Evolutionary conservation across 2,797 vertebrate species (phyloP).

Genomic region (Microcaecilia unicolor): DNA sequence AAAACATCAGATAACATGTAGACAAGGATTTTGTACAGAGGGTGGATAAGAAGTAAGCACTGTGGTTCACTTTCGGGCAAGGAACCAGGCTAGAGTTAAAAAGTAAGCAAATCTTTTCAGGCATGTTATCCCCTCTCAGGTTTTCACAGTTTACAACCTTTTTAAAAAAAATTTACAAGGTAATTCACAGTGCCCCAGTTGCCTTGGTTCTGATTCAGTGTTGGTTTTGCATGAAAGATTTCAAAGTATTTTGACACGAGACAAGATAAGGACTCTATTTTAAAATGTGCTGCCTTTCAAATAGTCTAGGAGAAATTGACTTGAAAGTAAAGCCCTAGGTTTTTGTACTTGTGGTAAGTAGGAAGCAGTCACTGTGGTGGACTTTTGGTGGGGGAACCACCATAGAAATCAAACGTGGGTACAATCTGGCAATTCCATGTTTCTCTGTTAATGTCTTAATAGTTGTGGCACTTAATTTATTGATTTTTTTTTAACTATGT

Average conservation of each 20-base stretch:
- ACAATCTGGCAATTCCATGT: not conserved
- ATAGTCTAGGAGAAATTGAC: not conserved
- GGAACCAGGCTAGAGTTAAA: slow-evolving; percentile 28
- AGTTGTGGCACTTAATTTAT: not conserved
- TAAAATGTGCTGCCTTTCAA: not conserved
- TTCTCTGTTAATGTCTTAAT: not conserved
- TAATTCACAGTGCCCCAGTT: too few species aligned
- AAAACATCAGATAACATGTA: too few species aligned
- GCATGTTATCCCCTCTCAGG: too few species aligned
- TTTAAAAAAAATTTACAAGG: too few species aligned
- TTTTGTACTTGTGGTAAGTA: slow-evolving; percentile 4
- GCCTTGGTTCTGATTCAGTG: too few species aligned
- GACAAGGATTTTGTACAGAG: slow-evolving; percentile 8
- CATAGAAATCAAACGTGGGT: slow-evolving; percentile 31
- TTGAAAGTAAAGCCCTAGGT: not conserved
- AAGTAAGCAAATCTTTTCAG: slow-evolving; percentile 22
- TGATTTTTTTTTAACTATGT: too few species aligned
- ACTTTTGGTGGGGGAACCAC: slow-evolving; percentile 18
- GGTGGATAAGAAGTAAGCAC: not conserved
- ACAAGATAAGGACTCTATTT: not conserved
- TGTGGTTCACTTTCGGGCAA: slow-evolving; percentile 4
- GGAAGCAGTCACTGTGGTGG: slow-evolving; percentile 15
- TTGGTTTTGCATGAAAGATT: too few species aligned
- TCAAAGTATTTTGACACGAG: not conserved
- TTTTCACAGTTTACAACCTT: too few species aligned